Evolutionary conservation across 2,797 vertebrate genomes (phyloP), one percentile per base, ranked within the genome.

Genomic region (Peromyscus eremicus): DNA sequence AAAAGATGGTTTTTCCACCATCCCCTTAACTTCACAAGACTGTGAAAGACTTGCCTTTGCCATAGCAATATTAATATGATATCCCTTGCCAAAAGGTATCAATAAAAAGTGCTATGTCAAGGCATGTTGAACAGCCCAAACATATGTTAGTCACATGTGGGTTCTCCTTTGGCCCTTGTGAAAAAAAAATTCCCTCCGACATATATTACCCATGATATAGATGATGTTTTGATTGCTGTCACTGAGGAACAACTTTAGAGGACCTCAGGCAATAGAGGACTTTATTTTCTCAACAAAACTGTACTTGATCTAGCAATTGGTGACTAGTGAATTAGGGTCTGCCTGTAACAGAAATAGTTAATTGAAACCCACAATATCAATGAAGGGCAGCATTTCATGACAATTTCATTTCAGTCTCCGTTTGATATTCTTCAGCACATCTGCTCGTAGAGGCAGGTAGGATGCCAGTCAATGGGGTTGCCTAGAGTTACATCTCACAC

Each of bases 401-500:
- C 27, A 84, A 88, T 96, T 83, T 94, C 85, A 94, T 90, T 94
- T 92, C 49, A 87, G 57, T 87, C 70, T 88, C 94, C 68, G 89
- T 86, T 92, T 89, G 76, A 73, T 64, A 25, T 66, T 95, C 73
- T 92, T 5, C 87, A 93, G 80, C 71, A 66, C 84, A 68, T 73
- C 37, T 94, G 82, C 79, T 87, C 46, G 57, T 70, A 82, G 84
- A 94, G 64, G 40, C 49, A 92, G 29, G 64, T 57, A 81, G 80
- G 68, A 75, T 70, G 86, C 55, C 91, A 84, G 37, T 84, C 80
- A 64, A 6, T 70, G 84, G 46, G 68, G 89, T 70, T 94, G 83
- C 66, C 76, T 57, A 75, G 40, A 83, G 40, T 60, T 46, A 70
- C 3, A 25, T 82, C 16, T 23, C 40, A 90, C 0, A 0, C 7